A percentile compares a stretch with the other conserved stretches of the same genome.
Evolutionary conservation across 1,140 invertebrate species (phyloP).

Genomic region (Epicauta chinensis): DNA sequence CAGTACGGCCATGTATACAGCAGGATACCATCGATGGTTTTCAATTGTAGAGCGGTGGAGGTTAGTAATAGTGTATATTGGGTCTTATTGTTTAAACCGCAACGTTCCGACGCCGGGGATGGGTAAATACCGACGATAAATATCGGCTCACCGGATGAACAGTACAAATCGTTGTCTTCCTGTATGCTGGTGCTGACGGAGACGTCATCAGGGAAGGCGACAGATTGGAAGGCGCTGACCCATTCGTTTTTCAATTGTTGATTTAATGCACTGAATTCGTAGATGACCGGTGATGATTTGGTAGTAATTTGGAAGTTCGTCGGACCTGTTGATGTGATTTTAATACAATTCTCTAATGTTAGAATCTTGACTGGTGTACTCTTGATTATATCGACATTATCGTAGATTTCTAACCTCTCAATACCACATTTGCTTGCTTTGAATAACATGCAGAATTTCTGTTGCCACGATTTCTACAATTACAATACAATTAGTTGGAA

Average conservation of each 20-base stretch:
- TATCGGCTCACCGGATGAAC: constrained; percentile 70
- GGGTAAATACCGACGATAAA: constrained; percentile 71
- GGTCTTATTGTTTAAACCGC: constrained; percentile 58
- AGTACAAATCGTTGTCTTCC: constrained; percentile 83
- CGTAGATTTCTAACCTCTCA: constrained; percentile 76
- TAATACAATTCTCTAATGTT: constrained; percentile 77
- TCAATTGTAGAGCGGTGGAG: constrained; percentile 63
- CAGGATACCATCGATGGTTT: constrained; percentile 54
- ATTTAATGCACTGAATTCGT: constrained; percentile 65
- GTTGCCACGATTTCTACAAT: constrained; percentile 69
- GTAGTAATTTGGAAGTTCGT: constrained; percentile 62
- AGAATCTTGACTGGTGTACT: constrained; percentile 64
- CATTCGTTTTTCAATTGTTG: constrained; percentile 68
- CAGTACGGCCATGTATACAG: constrained; percentile 81
- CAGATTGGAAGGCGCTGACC: constrained; percentile 69
- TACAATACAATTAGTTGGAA: constrained; percentile 22
- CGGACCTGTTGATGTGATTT: constrained; percentile 63
- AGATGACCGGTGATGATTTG: constrained; percentile 62
- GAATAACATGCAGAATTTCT: constrained; percentile 69
- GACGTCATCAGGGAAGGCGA: constrained; percentile 70
- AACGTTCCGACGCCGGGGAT: constrained; percentile 70
- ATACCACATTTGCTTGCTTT: constrained; percentile 77
- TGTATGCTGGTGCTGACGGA: constrained; percentile 59
- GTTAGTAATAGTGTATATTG: constrained; percentile 69
- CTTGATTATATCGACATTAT: constrained; percentile 65